Percentiles rank a stretch among this genome's conserved stretches.
Conservation (phyloP, 2,888 invertebrate species). For the Lycophotia porphyrea region DNA sequence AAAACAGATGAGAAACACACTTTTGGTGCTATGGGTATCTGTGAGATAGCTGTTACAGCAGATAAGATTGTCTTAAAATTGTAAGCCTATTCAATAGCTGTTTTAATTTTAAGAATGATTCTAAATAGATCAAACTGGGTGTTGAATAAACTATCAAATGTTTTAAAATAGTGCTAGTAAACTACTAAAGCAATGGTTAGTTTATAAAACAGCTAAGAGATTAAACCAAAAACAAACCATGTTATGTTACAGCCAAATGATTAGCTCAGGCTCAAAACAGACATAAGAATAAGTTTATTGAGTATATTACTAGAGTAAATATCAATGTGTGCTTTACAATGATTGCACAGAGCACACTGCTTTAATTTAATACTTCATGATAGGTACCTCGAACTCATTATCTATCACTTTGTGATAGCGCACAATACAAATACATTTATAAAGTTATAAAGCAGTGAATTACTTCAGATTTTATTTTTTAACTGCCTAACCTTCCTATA, state of each 20-base stretch:
- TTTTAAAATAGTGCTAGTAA: slow-evolving; percentile 57
- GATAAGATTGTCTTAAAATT: not conserved
- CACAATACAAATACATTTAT: slow-evolving; percentile 41
- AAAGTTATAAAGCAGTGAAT: slow-evolving; percentile 17
- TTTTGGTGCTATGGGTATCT: not conserved
- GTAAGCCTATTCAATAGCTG: not conserved
- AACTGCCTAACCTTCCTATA: no score
- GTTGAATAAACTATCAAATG: slow-evolving; percentile 54
- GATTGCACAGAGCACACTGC: slow-evolving; percentile 19
- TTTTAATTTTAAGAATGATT: slow-evolving; percentile 22
- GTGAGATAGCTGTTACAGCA: not conserved
- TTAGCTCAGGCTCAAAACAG: slow-evolving; percentile 40
- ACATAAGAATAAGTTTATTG: slow-evolving; percentile 24
- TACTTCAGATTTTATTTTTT: slow-evolving; percentile 2
- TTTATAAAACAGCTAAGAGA: slow-evolving; percentile 66
- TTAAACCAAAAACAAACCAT: slow-evolving; percentile 54
- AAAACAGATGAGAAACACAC: not conserved
- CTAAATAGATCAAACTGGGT: slow-evolving; percentile 31
- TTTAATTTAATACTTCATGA: slow-evolving; percentile 27
- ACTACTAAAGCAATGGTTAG: slow-evolving; percentile 49
- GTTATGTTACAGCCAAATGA: slow-evolving; percentile 39
- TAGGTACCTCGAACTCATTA: slow-evolving; percentile 30
- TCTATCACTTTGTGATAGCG: slow-evolving; percentile 53
- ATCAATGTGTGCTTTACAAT: slow-evolving; percentile 31
- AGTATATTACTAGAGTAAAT: slow-evolving; percentile 12